Conservation (phyloP, 2,888 invertebrate genomes). For the Ferrisia virgata region DNA sequence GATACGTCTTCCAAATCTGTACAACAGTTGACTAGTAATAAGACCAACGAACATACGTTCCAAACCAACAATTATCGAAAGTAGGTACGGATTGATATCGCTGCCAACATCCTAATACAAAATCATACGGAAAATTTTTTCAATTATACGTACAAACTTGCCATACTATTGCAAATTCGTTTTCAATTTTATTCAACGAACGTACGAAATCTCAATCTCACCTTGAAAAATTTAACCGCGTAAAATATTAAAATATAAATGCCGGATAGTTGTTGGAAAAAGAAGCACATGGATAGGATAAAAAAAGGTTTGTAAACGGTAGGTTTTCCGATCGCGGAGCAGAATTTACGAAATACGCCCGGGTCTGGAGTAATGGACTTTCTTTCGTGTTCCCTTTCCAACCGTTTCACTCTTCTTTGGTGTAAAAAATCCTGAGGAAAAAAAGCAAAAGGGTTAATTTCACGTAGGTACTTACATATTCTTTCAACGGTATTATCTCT, state of each 20-base stretch:
- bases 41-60: constrained; percentile 61
- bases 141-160: too few relatives aligned
- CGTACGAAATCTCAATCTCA: too few relatives aligned
- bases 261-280: constrained; percentile 62
- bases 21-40: constrained; percentile 59
- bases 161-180: too few relatives aligned
- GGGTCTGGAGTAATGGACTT: constrained; percentile 53
- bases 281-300: constrained; percentile 59
- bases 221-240: constrained; percentile 61
- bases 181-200: too few relatives aligned
- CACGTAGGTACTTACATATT: too few relatives aligned
- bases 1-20: constrained; percentile 57
- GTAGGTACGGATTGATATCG: constrained; percentile 27
- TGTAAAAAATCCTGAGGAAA: constrained; percentile 56
- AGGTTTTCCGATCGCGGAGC: constrained; percentile 52
- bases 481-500: neutral
- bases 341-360: neutral
- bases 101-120: neutral
- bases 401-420: constrained; percentile 57
- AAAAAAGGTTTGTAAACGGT: constrained; percentile 61
- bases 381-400: constrained; percentile 59
- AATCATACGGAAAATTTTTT: neutral
- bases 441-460: too few relatives aligned
- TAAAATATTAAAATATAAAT: constrained; percentile 63
- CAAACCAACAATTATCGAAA: constrained; percentile 59